Evolutionary conservation across 2,888 invertebrate genomes (phyloP).

Genomic region (Ligdia adustata): DNA sequence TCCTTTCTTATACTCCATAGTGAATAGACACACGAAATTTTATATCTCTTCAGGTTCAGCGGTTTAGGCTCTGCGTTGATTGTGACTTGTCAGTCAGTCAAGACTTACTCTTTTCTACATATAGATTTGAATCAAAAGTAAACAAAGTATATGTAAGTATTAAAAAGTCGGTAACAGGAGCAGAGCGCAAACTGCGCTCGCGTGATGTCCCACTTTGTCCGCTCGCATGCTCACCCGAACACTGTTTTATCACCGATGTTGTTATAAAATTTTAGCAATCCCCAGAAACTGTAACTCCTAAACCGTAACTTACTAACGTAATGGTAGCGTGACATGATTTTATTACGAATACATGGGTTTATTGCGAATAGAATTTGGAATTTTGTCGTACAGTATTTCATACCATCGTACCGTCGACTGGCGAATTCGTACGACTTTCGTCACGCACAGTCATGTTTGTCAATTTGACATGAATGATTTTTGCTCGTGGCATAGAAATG

Average conservation of each 20-base stretch:
- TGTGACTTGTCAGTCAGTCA: too few species aligned
- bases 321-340: slow-evolving; percentile 32
- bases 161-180: slow-evolving; percentile 39
- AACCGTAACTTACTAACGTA: slow-evolving; percentile 22
- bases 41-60: too few species aligned
- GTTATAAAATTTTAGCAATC: slow-evolving; percentile 41
- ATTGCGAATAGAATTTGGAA: slow-evolving; percentile 21
- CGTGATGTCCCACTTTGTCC: slow-evolving; percentile 38
- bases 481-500: neutral
- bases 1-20: too few species aligned
- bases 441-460: slow-evolving; percentile 13
- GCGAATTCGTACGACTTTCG: slow-evolving; percentile 5
- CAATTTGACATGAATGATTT: neutral
- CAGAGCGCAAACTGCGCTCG: slow-evolving; percentile 39
- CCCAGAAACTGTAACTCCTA: slow-evolving; percentile 20
- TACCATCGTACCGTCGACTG: slow-evolving; percentile 4
- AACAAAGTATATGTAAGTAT: too few species aligned
- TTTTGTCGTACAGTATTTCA: slow-evolving; percentile 14
- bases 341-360: slow-evolving; percentile 21
- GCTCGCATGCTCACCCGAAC: slow-evolving; percentile 48
- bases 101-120: too few species aligned
- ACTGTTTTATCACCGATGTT: slow-evolving; percentile 47
- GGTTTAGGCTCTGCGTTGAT: too few species aligned
- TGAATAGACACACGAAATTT: too few species aligned
- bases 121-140: too few species aligned